These are phyloP conservation scores for Patagioenas fasciata DNA, from an alignment of 2,113 vertebrate genomes.

Conservation along the genomic window DNA sequence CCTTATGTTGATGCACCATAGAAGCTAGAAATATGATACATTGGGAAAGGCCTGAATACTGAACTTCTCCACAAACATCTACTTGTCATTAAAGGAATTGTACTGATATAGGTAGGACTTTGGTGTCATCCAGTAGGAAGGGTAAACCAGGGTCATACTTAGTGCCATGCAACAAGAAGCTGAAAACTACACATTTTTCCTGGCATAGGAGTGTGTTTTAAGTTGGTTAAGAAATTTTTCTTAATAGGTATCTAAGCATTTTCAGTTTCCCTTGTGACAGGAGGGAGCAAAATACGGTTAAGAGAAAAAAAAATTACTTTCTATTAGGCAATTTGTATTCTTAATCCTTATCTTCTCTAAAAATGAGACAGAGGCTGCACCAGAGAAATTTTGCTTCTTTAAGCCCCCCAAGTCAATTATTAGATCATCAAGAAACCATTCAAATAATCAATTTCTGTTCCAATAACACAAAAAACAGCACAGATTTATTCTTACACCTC, in stretches of 20 bases:
- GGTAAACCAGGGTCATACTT: not conserved
- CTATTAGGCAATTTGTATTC: constrained; percentile 33
- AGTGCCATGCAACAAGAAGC: not conserved
- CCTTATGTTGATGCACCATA: not conserved
- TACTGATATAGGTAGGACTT: not conserved
- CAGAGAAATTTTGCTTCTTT: not conserved
- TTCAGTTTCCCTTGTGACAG: not conserved
- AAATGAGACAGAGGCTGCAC: not conserved
- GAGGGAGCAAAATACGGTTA: not conserved
- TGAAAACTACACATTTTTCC: not conserved
- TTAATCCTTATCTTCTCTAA: constrained; percentile 27
- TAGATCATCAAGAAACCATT: not conserved
- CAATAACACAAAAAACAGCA: not conserved
- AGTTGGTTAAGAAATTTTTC: not conserved
- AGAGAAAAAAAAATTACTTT: not conserved
- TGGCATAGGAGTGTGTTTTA: not conserved
- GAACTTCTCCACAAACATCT: not conserved
- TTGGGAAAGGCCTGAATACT: not conserved
- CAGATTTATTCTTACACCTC: constrained; percentile 27
- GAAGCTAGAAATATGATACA: not conserved
- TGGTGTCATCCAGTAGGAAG: not conserved
- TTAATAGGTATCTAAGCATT: not conserved
- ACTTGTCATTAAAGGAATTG: not conserved
- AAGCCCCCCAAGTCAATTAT: not conserved
- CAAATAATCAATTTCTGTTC: not conserved